Base-by-base conservation (phyloP, 2,888 invertebrate species). In the Phortica okadai region DNA sequence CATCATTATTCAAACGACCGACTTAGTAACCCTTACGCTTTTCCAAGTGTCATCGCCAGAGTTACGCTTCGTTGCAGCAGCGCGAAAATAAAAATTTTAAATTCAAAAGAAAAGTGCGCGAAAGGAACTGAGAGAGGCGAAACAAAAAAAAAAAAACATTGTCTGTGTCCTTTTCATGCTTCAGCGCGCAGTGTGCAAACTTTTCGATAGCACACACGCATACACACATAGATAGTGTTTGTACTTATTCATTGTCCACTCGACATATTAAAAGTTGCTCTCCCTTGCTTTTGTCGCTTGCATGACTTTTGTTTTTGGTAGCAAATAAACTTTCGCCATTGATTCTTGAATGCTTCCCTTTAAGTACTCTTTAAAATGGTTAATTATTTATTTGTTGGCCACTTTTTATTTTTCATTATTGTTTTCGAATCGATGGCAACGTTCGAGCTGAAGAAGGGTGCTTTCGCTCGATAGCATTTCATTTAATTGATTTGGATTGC, bases 81-180 rank as follows among this genome's bases (percentile, higher is more conserved):
- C 56, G 70, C 56, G 33, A 54, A 56, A 72, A n/a, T 54, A 56
- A 54, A 69, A 69, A 44, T 69, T 69, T 69, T 69, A 45, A 69
- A 62, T 33, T 66, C 7, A 42, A 66, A 33, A 66, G 42, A 66
- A 21, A 66, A n/a, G 33, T 33, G 16, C 10, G 6, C 41, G 4
- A 66, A 66, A 6, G 21, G 41, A 16, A 66, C 8, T 3, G 33
- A 21, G 14, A 41, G 16, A 14, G 21, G 21, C 21, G 21, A 21
- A 21, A 21, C 10, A 21, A 59, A 59, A n/a, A 59, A n/a, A 59
- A 14, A 8, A 59, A 11, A 2, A 16, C 59, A n/a, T 7, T 41
- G 70, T 21, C 56, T 45, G 56, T 72, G 56, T 72, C 70, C 70
- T 72, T 72, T 72, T 72, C n/a, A 72, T 41, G 70, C 56, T 54